Conservation (phyloP, 2,797 vertebrate species). For the Antrozous pallidus region DNA sequence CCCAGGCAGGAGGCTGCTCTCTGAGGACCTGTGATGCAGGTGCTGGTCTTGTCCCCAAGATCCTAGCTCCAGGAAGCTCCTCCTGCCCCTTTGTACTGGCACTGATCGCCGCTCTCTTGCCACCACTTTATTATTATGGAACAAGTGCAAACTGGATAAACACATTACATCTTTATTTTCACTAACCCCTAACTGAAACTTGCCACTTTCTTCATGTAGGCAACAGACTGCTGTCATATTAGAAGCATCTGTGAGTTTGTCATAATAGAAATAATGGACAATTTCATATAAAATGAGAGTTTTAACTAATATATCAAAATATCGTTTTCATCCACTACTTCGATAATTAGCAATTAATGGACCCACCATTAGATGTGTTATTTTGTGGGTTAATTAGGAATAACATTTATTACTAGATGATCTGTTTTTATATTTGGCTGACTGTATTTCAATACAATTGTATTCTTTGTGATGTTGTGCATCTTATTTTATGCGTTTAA, state of each 20-base stretch:
- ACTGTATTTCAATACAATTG: not conserved
- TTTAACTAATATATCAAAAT: not conserved
- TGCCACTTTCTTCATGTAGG: not conserved
- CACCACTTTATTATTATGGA: not conserved
- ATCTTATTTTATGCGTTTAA: not conserved
- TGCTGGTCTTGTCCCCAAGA: fast-evolving
- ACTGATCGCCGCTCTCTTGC: fast-evolving
- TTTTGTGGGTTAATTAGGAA: not conserved
- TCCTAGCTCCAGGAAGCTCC: not conserved
- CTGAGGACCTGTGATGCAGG: fast-evolving
- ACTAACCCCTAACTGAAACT: not conserved
- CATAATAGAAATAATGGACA: not conserved
- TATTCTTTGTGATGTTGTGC: not conserved
- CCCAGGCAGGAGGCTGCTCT: fast-evolving
- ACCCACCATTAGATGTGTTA: not conserved
- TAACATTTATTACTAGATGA: not conserved
- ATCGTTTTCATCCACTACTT: not conserved
- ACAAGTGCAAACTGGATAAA: not conserved
- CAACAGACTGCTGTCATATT: too few relatives aligned
- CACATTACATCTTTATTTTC: not conserved
- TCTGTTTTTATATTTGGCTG: not conserved
- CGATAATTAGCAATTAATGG: not conserved
- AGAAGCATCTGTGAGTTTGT: not conserved
- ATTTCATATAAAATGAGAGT: not conserved
- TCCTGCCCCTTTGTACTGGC: not conserved